Evolutionary conservation across 1,140 invertebrate genomes (phyloP), one percentile per base, ranked within the genome.

Genomic region (Rhyacophila brunnea): DNA sequence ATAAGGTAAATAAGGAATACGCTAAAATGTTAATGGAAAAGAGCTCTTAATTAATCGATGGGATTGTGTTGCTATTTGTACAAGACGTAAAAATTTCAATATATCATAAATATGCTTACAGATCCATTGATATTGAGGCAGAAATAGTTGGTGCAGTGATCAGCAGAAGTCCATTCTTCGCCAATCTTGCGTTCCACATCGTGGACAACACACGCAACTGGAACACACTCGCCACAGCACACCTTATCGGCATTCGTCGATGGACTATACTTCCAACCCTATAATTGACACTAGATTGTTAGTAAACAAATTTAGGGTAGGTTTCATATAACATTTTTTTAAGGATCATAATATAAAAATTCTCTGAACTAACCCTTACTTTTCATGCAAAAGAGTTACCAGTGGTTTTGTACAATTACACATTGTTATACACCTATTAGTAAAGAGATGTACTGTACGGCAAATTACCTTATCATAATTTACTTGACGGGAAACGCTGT

Each of bases 191-290:
- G 75, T 2, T 80, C 59, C 3, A 66, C 59, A 0, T 79, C 82
- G 38, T 81, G 74, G 9, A 82, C 70, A 0, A 87, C 76, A 65
- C 88, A 90, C n/a, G 79, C 81, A 6, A 81, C 71, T 28, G 81
- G 79, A 15, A 79, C 59, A 65, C 88, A 90, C 17, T 77, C 71
- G 2, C 88, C 88, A 58, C 88, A 90, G 63, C 88, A 90, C 59
- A 87, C 89, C 51, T 77, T 67, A 1, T 68, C 66, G 10, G 73
- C 75, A 11, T 28, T 45, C 3, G 13, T 6, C 7, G 66, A 67
- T n/a, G 70, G 67, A 45, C 67, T 56, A 64, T 78, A 78, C 62
- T 74, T 62, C 70, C 70, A 79, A 49, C 77, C 79, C 78, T 79
- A 63, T 7, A 13, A 56, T n/a, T n/a, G n/a, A n/a, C n/a, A n/a